Percentiles rank a stretch among this genome's conserved stretches.
Conservation (phyloP, 2,888 invertebrate species). For the Gerosis bhagava region DNA sequence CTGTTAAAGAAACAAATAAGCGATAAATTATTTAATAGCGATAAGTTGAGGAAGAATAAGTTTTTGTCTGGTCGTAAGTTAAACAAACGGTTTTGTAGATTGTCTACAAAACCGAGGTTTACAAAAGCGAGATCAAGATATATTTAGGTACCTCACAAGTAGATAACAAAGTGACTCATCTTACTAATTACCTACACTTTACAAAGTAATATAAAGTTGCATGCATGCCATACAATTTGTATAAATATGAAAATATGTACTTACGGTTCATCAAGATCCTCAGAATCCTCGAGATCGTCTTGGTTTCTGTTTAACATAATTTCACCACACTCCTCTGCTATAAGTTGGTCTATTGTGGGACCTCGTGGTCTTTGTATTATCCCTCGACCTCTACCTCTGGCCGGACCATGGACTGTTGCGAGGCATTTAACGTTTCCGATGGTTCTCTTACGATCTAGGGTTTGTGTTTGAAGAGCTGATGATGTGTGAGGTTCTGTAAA, state of each 20-base stretch:
- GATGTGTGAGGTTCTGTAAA: conserved; percentile 70
- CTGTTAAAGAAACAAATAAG: conserved; percentile 42
- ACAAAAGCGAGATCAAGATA: no score
- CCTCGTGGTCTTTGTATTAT: conserved; percentile 65
- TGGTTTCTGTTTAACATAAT: conserved; percentile 66
- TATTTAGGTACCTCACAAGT: no score
- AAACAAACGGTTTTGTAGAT: no score
- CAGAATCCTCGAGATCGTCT: conserved; percentile 83
- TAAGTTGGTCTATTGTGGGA: conserved; percentile 67
- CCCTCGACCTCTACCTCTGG: conserved; percentile 54
- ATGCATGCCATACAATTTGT: no score
- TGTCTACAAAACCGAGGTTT: no score
- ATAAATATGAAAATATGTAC: no score
- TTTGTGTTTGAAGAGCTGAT: conserved; percentile 75
- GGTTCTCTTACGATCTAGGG: conserved; percentile 63
- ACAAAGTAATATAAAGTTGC: no score
- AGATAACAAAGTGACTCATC: no score
- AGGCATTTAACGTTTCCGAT: conserved; percentile 58
- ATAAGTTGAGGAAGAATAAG: no score
- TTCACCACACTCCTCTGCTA: conserved; percentile 74
- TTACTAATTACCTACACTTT: no score
- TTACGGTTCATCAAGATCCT: conserved; percentile 81
- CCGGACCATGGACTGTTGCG: conserved; percentile 67
- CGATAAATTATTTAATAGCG: no score
- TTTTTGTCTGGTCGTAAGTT: no score